Evolutionary conservation across 2,888 invertebrate species (phyloP).

Genomic region (Hydraecia micacea): DNA sequence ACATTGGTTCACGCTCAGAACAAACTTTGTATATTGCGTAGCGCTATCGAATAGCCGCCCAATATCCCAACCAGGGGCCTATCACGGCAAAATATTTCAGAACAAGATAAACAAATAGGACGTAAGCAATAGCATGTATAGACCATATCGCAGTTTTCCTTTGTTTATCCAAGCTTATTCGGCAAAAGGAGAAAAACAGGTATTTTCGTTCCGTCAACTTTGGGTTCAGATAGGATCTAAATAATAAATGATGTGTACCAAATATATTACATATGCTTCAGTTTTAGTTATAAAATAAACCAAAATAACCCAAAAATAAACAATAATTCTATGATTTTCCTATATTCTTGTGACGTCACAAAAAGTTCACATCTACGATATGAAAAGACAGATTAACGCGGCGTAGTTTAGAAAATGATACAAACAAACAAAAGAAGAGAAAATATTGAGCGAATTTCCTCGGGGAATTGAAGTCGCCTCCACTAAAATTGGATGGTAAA

Average conservation of each 20-base stretch:
- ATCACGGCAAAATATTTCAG: slow-evolving; percentile 54
- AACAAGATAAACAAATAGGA: slow-evolving; percentile 59
- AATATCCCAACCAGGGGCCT: slow-evolving; percentile 40
- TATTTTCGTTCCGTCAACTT: slow-evolving; percentile 39
- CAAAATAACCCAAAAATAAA: slow-evolving; percentile 48
- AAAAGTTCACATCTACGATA: slow-evolving; percentile 56
- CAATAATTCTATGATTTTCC: slow-evolving; percentile 56
- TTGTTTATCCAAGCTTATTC: slow-evolving; percentile 40
- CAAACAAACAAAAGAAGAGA: slow-evolving; percentile 78
- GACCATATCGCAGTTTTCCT: slow-evolving; percentile 41
- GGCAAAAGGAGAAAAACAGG: slow-evolving; percentile 39
- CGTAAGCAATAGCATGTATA: slow-evolving; percentile 48
- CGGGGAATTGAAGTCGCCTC: slow-evolving; percentile 80
- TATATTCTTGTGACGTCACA: slow-evolving; percentile 33
- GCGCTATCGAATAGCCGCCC: slow-evolving; percentile 37
- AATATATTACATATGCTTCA: slow-evolving; percentile 42
- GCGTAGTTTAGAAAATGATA: slow-evolving; percentile 74
- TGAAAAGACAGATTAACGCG: slow-evolving; percentile 64
- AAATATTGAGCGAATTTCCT: slow-evolving; percentile 84
- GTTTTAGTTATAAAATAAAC: slow-evolving; percentile 50
- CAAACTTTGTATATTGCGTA: slow-evolving; percentile 44
- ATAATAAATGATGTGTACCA: slow-evolving; percentile 54
- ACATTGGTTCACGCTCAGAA: slow-evolving; percentile 24
- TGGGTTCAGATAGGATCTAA: slow-evolving; percentile 50
- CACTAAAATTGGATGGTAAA: slow-evolving; percentile 84